Conservation (phyloP, 2,888 invertebrate species). For the Fragum sueziense region DNA sequence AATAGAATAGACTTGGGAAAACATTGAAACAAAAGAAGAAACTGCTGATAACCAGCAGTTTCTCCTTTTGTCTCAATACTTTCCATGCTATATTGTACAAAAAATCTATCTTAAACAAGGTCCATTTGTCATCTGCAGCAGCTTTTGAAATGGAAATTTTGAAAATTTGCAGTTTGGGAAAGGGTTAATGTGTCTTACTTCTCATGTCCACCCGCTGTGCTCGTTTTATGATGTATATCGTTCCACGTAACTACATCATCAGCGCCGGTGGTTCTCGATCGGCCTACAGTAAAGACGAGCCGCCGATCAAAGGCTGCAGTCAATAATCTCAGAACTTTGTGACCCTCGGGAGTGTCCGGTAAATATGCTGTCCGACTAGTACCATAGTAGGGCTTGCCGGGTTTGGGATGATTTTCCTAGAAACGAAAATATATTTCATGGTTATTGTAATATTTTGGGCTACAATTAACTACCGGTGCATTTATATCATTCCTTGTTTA, state of each 20-base stretch:
- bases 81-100: too few relatives aligned
- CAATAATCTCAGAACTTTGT: conserved; percentile 66
- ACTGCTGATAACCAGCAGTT: too few relatives aligned
- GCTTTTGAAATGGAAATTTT: too few relatives aligned
- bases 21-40: too few relatives aligned
- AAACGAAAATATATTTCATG: conserved; percentile 1
- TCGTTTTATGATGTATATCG: conserved; percentile 67
- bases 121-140: too few relatives aligned
- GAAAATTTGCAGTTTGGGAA: too few relatives aligned
- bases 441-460: too few relatives aligned
- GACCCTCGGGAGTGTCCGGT: conserved; percentile 73
- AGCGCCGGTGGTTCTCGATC: conserved; percentile 69
- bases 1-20: too few relatives aligned
- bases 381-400: conserved; percentile 70
- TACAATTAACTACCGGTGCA: too few relatives aligned
- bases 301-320: conserved; percentile 65
- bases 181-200: conserved; percentile 42
- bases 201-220: conserved; percentile 53
- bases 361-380: conserved; percentile 72
- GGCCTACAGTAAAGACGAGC: conserved; percentile 71
- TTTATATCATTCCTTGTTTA: too few relatives aligned
- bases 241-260: conserved; percentile 71
- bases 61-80: too few relatives aligned
- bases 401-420: conserved; percentile 72
- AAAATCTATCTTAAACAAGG: too few relatives aligned